Evolutionary conservation across 2,113 vertebrate species (phyloP).

Genomic region (Pseudopodoces humilis): DNA sequence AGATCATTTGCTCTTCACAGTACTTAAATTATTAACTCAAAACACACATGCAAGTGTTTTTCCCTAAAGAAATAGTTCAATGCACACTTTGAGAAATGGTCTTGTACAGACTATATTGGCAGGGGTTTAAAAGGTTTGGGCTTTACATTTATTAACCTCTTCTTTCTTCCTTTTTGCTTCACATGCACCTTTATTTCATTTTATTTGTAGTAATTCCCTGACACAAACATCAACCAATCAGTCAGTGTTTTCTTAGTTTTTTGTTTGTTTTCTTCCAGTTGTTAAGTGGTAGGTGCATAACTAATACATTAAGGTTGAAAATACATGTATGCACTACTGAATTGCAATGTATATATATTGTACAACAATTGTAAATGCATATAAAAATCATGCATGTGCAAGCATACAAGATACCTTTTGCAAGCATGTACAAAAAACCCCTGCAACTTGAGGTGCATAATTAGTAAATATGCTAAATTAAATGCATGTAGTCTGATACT

Average conservation of each 20-base stretch:
- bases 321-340: not conserved
- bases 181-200: not conserved
- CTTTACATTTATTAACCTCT: not conserved
- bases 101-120: not conserved
- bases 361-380: not conserved
- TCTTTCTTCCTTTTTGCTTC: not conserved
- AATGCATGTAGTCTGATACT: not conserved
- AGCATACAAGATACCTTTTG: too few relatives aligned
- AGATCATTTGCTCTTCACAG: not conserved
- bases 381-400: not conserved
- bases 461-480: not conserved
- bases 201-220: not conserved
- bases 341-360: not conserved
- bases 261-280: not conserved
- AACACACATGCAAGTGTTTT: not conserved
- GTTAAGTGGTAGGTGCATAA: not conserved
- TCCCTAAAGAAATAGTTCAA: not conserved
- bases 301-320: not conserved
- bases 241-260: not conserved
- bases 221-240: not conserved
- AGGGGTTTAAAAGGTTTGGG: fast-evolving
- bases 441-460: not conserved
- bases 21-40: not conserved
- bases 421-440: not conserved
- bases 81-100: not conserved